A percentile compares a stretch with the other conserved stretches of the same genome.
These are phyloP conservation scores for Romanogobio albipinnatus DNA, from an alignment of 2,113 vertebrate species.

Conservation along the genomic window DNA sequence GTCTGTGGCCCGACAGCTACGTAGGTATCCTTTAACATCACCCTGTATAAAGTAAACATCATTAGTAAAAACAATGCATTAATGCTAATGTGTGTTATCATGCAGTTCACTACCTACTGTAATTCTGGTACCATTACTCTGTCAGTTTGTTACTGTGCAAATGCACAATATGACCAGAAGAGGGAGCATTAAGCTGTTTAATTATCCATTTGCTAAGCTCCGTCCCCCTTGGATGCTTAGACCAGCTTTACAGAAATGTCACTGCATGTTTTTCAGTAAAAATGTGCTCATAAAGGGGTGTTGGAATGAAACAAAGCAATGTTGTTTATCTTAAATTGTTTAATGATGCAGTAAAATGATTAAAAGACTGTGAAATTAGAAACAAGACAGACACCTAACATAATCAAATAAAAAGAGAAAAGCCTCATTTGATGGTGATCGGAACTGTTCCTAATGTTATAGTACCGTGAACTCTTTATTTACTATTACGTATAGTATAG, in stretches of 20 bases:
- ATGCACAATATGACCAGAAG: conserved; percentile 35
- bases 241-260: not conserved
- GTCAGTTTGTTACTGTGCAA: not conserved
- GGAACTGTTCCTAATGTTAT: not conserved
- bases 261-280: not conserved
- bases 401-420: not conserved
- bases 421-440: not conserved
- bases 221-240: not conserved
- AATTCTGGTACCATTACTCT: conserved; percentile 2
- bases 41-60: conserved; percentile 75
- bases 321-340: not conserved
- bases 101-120: not conserved
- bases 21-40: conserved; percentile 93
- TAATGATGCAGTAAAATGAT: not conserved
- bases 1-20: conserved; percentile 84
- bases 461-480: not conserved
- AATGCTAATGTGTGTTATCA: not conserved
- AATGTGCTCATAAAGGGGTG: not conserved
- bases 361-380: not conserved
- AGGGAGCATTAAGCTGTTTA: not conserved
- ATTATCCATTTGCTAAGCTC: not conserved
- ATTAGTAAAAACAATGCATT: not conserved
- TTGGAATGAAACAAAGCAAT: not conserved
- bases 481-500: not conserved
- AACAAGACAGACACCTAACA: not conserved